Percentiles rank a stretch among this genome's conserved stretches.
phyloP scores from a whole-genome alignment of 2,888 invertebrate species.

The Oxystoma pomonae region DNA sequence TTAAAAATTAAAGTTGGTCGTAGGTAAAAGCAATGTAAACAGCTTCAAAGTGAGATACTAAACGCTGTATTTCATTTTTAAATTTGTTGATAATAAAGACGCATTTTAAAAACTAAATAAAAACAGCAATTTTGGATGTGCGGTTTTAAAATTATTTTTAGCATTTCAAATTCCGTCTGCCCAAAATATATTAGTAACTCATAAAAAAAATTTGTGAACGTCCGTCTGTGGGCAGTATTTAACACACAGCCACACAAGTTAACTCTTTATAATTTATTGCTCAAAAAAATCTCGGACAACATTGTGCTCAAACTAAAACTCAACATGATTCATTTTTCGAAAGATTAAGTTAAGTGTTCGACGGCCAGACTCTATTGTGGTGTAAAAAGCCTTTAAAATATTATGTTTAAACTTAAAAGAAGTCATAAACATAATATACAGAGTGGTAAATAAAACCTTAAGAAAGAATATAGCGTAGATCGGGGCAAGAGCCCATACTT shows the following conservation, averaged over 20 bases:
- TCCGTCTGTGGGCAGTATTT: neutral
- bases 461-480: constrained; percentile 14
- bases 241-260: neutral
- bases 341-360: neutral
- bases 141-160: no score
- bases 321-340: neutral
- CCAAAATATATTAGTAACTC: no score
- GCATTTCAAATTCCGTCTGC: no score
- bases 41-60: no score
- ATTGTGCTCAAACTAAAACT: neutral
- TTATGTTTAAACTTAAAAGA: neutral
- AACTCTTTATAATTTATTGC: neutral
- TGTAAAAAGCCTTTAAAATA: neutral
- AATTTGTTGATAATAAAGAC: no score
- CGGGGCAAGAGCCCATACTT: no score
- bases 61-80: no score
- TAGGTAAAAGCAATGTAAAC: no score
- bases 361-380: neutral
- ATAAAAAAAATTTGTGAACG: no score
- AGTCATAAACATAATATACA: neutral
- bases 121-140: no score
- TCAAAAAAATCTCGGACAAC: neutral
- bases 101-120: no score
- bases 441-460: constrained; percentile 18
- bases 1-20: no score